A percentile compares a stretch with the other conserved stretches of the same genome.
phyloP scores from a whole-genome alignment of 2,888 invertebrate species.

The Frankliniella intonsa region DNA sequence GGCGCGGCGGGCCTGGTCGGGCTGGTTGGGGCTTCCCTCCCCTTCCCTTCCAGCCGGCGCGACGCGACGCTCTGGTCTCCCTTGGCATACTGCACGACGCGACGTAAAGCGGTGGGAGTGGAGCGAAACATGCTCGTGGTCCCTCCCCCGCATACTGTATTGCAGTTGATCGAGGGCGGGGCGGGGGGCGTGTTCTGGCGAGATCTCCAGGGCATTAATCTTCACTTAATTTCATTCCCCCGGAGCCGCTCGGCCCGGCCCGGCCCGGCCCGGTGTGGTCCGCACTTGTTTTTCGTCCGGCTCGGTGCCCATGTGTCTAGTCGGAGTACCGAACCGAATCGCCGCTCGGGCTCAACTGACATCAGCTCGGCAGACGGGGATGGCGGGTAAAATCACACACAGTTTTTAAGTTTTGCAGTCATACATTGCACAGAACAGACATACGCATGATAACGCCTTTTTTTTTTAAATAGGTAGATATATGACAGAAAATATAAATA shows the following conservation, averaged over 20 bases:
- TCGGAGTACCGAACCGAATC: neutral
- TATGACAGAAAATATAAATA: slow-evolving; percentile 4
- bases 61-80: neutral
- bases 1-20: neutral
- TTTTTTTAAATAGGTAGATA: neutral
- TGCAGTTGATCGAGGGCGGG: neutral
- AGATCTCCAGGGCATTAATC: slow-evolving; percentile 11
- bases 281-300: neutral
- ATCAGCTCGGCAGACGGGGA: neutral
- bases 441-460: neutral
- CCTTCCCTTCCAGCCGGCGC: neutral
- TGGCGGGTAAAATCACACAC: neutral
- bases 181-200: neutral
- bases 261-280: neutral
- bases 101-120: no score
- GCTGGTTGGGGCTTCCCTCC: neutral
- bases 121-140: no score
- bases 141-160: neutral
- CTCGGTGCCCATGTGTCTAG: neutral
- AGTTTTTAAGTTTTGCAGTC: neutral
- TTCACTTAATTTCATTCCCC: slow-evolving; percentile 5
- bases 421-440: neutral
- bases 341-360: neutral
- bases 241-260: neutral
- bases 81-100: no score